phyloP scores from a whole-genome alignment of 2,888 invertebrate genomes.

The Epistrophella euchroma region DNA sequence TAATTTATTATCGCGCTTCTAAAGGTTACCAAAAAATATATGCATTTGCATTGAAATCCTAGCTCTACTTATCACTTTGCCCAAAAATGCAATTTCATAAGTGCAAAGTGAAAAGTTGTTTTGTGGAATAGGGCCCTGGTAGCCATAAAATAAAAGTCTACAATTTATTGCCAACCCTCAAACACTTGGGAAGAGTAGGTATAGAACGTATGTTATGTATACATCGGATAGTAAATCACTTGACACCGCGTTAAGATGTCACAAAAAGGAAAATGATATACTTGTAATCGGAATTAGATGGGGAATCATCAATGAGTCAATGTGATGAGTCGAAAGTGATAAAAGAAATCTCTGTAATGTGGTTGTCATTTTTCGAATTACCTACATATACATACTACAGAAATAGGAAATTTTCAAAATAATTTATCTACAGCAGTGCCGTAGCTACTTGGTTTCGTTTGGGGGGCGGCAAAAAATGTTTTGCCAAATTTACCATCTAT shows the following conservation, averaged over 20 bases:
- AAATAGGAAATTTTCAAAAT: neutral
- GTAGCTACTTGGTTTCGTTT: no score
- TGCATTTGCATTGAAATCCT: no score
- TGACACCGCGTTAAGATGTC: conserved; percentile 56
- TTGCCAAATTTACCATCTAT: no score
- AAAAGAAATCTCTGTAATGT: conserved; percentile 19
- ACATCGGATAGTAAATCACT: conserved; percentile 61
- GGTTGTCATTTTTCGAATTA: conserved; percentile 5
- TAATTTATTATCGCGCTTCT: no score
- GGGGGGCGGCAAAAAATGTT: no score
- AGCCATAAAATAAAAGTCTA: conserved; percentile 28
- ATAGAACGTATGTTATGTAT: neutral
- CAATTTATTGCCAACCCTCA: conserved; percentile 17
- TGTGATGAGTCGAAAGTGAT: conserved; percentile 52
- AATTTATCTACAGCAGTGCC: conserved; percentile 32
- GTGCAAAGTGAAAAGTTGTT: no score
- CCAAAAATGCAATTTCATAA: no score
- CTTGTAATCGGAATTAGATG: conserved; percentile 40
- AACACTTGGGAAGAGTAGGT: conserved; percentile 27
- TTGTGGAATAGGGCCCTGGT: no score
- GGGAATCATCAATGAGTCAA: conserved; percentile 55
- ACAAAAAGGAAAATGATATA: conserved; percentile 39
- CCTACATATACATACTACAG: neutral
- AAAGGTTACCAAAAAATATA: no score
- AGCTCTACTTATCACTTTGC: no score